A percentile compares a stretch with the other conserved stretches of the same genome.
Evolutionary conservation across 2,797 vertebrate genomes (phyloP).

Genomic region (Chrysocyon brachyurus): DNA sequence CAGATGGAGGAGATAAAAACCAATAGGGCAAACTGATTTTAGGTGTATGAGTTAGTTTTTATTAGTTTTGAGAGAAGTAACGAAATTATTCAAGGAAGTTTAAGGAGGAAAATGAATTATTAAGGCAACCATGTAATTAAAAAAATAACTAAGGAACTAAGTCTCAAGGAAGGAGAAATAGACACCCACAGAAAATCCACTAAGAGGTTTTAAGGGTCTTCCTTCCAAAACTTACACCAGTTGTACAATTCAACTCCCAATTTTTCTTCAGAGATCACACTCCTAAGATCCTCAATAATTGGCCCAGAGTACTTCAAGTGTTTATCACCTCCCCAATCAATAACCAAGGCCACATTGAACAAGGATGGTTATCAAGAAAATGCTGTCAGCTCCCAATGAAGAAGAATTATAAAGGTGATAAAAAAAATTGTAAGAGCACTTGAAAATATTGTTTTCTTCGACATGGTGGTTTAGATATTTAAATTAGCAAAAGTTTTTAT

Average conservation of each 20-base stretch:
- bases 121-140: not conserved
- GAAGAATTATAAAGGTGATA: not conserved
- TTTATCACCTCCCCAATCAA: not conserved
- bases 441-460: slow-evolving; percentile 8
- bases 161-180: not conserved
- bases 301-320: not conserved
- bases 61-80: not conserved
- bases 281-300: not conserved
- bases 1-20: not conserved
- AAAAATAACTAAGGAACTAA: not conserved
- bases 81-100: not conserved
- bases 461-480: slow-evolving; percentile 2
- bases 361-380: not conserved
- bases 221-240: not conserved
- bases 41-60: not conserved
- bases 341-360: not conserved
- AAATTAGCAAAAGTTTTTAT: not conserved
- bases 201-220: not conserved
- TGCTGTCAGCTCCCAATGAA: not conserved
- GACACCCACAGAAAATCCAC: not conserved
- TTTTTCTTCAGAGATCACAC: not conserved
- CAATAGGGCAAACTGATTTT: not conserved
- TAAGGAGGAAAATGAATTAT: not conserved
- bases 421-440: slow-evolving; percentile 4
- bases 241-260: not conserved